Percentiles rank a stretch among this genome's conserved stretches.
These are phyloP conservation scores for Sorex araneus DNA, from an alignment of 2,113 vertebrate species.

Conservation along the genomic window DNA sequence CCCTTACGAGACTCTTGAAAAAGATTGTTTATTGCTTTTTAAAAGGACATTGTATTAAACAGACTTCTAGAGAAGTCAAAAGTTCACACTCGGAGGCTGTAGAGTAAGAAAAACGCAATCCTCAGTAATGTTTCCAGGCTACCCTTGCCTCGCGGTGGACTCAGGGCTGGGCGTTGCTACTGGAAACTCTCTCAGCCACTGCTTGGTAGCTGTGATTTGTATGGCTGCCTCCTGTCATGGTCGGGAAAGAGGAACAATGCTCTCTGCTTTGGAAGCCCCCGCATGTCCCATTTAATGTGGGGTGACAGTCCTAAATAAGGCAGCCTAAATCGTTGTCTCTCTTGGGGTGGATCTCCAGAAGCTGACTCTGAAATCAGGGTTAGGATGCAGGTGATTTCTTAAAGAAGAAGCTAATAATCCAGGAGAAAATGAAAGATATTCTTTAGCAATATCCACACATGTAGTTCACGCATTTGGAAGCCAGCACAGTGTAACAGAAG, in stretches of 20 bases:
- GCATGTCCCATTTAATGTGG: neutral
- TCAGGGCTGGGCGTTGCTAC: too few species aligned
- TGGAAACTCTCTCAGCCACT: neutral
- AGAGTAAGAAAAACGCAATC: neutral
- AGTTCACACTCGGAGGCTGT: neutral
- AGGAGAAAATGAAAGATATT: neutral
- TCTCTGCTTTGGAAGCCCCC: too few species aligned
- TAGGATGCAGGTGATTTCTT: neutral
- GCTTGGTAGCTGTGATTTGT: neutral
- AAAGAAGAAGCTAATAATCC: neutral
- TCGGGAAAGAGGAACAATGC: neutral
- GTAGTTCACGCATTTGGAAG: conserved; percentile 2
- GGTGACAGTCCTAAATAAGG: neutral
- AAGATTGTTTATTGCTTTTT: neutral
- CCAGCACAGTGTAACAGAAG: neutral
- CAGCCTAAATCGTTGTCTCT: neutral
- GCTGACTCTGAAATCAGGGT: neutral
- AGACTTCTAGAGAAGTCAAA: neutral
- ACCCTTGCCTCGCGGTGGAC: neutral
- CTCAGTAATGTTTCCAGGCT: neutral
- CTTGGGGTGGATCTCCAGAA: neutral
- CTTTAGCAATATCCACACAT: neutral
- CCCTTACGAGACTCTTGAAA: neutral
- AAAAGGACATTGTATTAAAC: neutral
- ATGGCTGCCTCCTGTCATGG: neutral